These are phyloP conservation scores for Psophia crepitans DNA, from an alignment of 2,113 vertebrate species.

Conservation along the genomic window DNA sequence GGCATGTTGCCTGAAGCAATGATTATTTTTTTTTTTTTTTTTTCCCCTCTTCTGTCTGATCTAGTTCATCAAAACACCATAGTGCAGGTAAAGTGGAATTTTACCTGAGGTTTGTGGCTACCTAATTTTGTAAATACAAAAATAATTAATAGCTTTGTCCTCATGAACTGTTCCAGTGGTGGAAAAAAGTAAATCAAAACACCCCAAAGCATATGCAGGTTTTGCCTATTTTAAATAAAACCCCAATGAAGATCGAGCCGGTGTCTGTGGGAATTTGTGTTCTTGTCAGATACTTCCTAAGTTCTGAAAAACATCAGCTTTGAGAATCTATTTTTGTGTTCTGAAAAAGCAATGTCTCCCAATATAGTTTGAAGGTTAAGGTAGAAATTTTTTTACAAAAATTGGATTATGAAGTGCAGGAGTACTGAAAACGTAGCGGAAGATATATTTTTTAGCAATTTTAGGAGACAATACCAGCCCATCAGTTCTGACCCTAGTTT, in stretches of 20 bases:
- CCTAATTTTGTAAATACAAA: neutral
- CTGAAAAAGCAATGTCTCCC: neutral
- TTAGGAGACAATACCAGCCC: neutral
- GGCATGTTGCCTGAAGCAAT: slow-evolving; percentile 7
- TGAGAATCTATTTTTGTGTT: neutral
- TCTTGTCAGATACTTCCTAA: neutral
- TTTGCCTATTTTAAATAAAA: neutral
- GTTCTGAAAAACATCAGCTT: neutral
- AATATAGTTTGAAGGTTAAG: neutral
- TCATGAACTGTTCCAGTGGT: neutral
- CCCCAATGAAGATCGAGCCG: neutral
- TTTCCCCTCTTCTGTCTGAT: neutral
- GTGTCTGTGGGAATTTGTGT: neutral
- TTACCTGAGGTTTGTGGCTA: neutral
- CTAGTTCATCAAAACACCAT: neutral
- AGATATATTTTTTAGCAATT: neutral
- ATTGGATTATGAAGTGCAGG: neutral
- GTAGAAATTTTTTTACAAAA: neutral
- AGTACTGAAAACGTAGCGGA: neutral
- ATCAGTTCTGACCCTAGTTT: neutral
- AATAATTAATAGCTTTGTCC: neutral
- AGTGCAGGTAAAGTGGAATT: neutral
- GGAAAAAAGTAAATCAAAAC: neutral
- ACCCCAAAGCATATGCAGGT: neutral
- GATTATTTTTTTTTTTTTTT: neutral